A percentile compares a stretch with the other conserved stretches of the same genome.
phyloP scores from a whole-genome alignment of 2,797 vertebrate genomes.

The Gallinago stenura region DNA sequence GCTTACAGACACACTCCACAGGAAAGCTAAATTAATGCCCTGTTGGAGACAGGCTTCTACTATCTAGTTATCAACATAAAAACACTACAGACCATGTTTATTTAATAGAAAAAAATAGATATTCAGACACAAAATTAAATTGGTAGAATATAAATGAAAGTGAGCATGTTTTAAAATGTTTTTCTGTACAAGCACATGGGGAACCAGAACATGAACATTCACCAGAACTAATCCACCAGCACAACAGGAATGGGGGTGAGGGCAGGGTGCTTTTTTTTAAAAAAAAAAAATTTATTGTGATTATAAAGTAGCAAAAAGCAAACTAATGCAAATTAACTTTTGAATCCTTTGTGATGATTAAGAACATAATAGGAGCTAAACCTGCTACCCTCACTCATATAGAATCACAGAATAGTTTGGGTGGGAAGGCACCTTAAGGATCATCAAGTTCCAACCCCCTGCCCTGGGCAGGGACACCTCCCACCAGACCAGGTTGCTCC shows the following conservation, averaged over 20 bases:
- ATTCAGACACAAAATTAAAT: background rate
- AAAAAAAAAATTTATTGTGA: too few relatives aligned
- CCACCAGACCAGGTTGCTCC: background rate
- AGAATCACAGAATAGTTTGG: background rate
- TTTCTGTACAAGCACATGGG: background rate
- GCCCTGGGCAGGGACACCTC: background rate
- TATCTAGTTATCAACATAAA: background rate
- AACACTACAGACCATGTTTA: background rate
- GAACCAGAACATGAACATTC: background rate
- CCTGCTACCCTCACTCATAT: background rate
- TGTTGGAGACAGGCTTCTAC: background rate
- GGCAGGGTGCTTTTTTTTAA: too few relatives aligned
- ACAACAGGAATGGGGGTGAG: background rate
- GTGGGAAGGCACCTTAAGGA: background rate
- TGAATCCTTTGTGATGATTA: background rate
- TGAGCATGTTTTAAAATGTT: background rate
- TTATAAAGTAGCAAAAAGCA: background rate
- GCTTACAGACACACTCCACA: background rate
- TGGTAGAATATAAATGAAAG: background rate
- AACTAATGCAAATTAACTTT: background rate
- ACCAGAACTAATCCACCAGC: background rate
- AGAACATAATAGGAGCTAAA: background rate
- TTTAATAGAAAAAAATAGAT: background rate
- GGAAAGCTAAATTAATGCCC: background rate
- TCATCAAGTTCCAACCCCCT: background rate